Evolutionary conservation across 2,797 vertebrate species (phyloP), one percentile per base, ranked within the genome.

Genomic region (Aphelocoma californica): DNA sequence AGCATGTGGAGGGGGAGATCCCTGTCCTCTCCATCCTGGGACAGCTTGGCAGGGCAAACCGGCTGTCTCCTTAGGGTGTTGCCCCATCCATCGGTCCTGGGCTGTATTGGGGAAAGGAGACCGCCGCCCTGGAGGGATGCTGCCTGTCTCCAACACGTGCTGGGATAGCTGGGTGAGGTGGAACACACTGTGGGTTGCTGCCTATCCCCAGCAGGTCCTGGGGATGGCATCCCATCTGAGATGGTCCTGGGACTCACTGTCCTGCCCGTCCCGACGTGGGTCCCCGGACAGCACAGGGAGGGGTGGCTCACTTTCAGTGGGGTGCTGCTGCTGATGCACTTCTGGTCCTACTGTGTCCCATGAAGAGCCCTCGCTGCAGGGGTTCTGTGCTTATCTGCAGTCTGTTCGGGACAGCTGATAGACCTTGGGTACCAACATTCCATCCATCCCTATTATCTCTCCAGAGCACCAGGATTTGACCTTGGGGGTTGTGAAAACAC

Each of bases 71-170:
- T 1, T 32, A 6, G 34, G 38, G 23, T 51, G 62, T 38, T 80
- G 54, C 11, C 24, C 13, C 15, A 1, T 23, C 42, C 26, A 0
- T 61, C n/a, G 3, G 0, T n/a, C 8, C 48, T n/a, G 47, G 42
- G 28, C 6, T 0, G 7, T 8, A 5, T 25, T 14, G 26, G 53
- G 36, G 28, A 44, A 18, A 38, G 70, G 38, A 9, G 40, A 31
- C 9, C 10, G 25, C 18, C 0, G 0, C 14, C 32, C 60, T n/a
- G 60, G 29, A 29, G 44, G 21, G 73, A 17, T 56, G 71, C 53
- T 81, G 34, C 51, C 16, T 2, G 2, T 91, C 50, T 50, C 38
- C 51, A n/a, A 0, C 53, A 18, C 3, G 5, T 72, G 32, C 61
- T n/a, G 90, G 47, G 24, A 42, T 32, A 17, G 34, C 31, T 26